Evolutionary conservation across 2,888 invertebrate species (phyloP).

Genomic region (Masnerella sp.): DNA sequence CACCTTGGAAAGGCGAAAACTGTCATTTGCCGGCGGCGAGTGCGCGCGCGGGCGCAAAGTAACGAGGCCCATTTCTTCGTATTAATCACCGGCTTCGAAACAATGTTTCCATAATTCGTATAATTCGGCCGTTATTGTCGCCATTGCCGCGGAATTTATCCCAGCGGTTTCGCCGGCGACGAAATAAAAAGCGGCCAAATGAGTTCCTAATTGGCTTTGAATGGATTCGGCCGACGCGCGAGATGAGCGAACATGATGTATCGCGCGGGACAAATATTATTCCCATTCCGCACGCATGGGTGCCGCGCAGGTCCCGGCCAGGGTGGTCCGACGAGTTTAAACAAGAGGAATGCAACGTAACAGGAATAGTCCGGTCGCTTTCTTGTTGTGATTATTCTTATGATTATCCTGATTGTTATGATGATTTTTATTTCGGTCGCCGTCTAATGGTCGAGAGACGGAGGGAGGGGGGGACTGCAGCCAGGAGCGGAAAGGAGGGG

Average conservation of each 20-base stretch:
- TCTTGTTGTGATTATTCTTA: constrained; percentile 69
- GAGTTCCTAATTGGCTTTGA: constrained; percentile 45
- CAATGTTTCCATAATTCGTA: constrained; percentile 46
- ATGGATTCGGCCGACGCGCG: constrained; percentile 34
- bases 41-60: constrained; percentile 36
- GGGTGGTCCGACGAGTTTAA: constrained; percentile 76
- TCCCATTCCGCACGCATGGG: constrained; percentile 70
- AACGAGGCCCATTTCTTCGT: constrained; percentile 40
- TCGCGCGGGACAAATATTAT: constrained; percentile 65
- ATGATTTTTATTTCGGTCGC: constrained; percentile 71
- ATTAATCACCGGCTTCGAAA: constrained; percentile 48
- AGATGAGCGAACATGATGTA: constrained; percentile 50
- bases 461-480: constrained; percentile 65
- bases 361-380: constrained; percentile 74
- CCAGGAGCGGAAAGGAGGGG: constrained; percentile 61
- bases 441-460: constrained; percentile 65
- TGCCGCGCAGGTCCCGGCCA: constrained; percentile 69
- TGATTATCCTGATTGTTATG: constrained; percentile 68
- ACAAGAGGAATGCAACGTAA: constrained; percentile 76
- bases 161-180: constrained; percentile 1
- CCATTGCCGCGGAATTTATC: constrained; percentile 30
- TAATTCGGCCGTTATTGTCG: constrained; percentile 37
- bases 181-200: constrained; percentile 28
- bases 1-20: constrained; percentile 60
- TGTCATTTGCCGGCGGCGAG: constrained; percentile 51